Evolutionary conservation across 2,888 invertebrate species (phyloP).

Genomic region (Ceramica pisi): DNA sequence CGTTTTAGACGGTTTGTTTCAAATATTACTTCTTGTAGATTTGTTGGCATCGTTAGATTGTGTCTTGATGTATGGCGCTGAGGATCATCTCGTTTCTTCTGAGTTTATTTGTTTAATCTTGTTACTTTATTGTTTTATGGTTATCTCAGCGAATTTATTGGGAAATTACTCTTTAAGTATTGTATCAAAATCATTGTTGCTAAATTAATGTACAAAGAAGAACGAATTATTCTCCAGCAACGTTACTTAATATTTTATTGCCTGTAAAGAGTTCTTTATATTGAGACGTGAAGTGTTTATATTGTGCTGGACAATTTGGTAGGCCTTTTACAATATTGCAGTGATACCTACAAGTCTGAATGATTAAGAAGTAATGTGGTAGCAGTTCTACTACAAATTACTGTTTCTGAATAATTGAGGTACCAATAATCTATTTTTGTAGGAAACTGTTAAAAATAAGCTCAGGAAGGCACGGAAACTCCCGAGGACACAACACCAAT

Average conservation of each 20-base stretch:
- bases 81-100: constrained; percentile 20
- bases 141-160: constrained; percentile 16
- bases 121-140: constrained; percentile 26
- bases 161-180: constrained; percentile 37
- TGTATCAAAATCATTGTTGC: constrained; percentile 23
- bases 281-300: not conserved
- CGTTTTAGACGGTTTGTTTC: constrained; percentile 68
- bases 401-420: too few species aligned
- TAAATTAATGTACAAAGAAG: constrained; percentile 5
- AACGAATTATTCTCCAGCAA: not conserved
- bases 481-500: constrained; percentile 16
- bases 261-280: not conserved
- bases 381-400: too few species aligned
- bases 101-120: constrained; percentile 59
- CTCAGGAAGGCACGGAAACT: not conserved
- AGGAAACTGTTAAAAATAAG: too few species aligned
- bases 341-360: too few species aligned
- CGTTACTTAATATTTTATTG: not conserved
- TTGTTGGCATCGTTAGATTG: constrained; percentile 45
- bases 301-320: too few species aligned
- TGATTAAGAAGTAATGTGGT: too few species aligned
- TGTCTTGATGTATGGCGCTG: constrained; percentile 47
- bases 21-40: constrained; percentile 68
- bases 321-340: too few species aligned
- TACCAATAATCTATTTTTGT: too few species aligned